phyloP scores from a whole-genome alignment of 2,888 invertebrate genomes.

The Scelioninae gen. 1 region DNA sequence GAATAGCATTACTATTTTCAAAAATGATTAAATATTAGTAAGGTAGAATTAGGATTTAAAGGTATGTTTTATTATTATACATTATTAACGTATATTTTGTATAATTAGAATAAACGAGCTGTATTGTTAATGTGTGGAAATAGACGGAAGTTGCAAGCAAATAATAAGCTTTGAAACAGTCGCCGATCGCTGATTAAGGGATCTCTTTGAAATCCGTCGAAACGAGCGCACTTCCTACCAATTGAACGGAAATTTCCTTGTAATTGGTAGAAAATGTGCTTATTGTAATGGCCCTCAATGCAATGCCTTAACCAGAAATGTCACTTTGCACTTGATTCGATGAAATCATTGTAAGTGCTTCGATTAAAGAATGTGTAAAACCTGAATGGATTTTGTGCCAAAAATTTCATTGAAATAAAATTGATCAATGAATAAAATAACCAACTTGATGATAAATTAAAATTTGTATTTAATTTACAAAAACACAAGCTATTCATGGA shows the following conservation, averaged over 20 bases:
- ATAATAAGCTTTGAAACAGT: conserved; percentile 4
- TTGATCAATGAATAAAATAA: too few species aligned
- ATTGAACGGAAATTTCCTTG: conserved; percentile 24
- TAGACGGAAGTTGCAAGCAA: background rate
- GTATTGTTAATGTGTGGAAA: too few species aligned
- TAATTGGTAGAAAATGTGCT: conserved; percentile 26
- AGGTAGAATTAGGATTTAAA: too few species aligned
- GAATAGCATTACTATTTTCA: too few species aligned
- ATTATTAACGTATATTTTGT: too few species aligned
- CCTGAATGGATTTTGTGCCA: too few species aligned
- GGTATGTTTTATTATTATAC: too few species aligned
- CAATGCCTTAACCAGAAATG: conserved; percentile 20
- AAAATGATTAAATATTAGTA: too few species aligned
- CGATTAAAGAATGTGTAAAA: conserved; percentile 2
- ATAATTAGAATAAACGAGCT: too few species aligned
- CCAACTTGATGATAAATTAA: background rate
- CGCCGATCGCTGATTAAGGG: conserved; percentile 1
- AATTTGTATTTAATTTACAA: too few species aligned
- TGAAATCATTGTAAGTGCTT: conserved; percentile 10
- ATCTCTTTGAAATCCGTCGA: conserved; percentile 15
- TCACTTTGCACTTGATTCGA: conserved; percentile 23
- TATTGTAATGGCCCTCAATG: conserved; percentile 15
- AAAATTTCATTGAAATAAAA: too few species aligned
- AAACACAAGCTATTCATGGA: too few species aligned
- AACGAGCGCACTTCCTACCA: conserved; percentile 23